Conservation (phyloP, 2,113 vertebrate species). For the Dipodomys ordii region DNA sequence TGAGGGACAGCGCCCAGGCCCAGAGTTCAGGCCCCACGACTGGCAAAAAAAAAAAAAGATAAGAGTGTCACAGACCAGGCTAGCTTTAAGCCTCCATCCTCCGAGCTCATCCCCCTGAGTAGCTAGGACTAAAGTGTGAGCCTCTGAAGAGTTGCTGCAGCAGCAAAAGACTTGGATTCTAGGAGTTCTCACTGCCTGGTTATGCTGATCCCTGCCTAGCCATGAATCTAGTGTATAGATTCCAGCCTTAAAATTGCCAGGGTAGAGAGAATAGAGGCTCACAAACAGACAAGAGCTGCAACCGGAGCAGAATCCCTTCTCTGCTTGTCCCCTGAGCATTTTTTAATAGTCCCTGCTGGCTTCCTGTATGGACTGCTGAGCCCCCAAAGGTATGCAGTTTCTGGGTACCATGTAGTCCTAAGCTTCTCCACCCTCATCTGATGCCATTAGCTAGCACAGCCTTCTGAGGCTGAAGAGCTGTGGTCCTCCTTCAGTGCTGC, state of each 20-base stretch:
- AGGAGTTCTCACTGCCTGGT: neutral
- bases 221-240: neutral
- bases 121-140: too few species aligned
- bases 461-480: neutral
- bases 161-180: neutral
- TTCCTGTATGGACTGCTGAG: neutral
- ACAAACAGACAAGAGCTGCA: neutral
- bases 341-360: neutral
- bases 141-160: neutral
- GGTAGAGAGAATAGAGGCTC: neutral
- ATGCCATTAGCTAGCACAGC: too few species aligned
- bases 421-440: neutral
- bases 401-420: rapidly evolving
- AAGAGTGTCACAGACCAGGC: too few species aligned
- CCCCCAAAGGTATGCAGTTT: neutral
- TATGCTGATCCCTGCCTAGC: neutral
- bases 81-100: too few species aligned
- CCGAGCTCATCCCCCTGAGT: too few species aligned
- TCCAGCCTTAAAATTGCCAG: neutral
- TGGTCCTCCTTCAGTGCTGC: neutral
- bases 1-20: too few species aligned
- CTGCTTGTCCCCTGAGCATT: neutral
- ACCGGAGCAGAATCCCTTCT: neutral
- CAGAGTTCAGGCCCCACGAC: too few species aligned
- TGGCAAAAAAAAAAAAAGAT: too few species aligned